phyloP scores from a whole-genome alignment of 2,797 vertebrate genomes.

The Gallirallus australis region DNA sequence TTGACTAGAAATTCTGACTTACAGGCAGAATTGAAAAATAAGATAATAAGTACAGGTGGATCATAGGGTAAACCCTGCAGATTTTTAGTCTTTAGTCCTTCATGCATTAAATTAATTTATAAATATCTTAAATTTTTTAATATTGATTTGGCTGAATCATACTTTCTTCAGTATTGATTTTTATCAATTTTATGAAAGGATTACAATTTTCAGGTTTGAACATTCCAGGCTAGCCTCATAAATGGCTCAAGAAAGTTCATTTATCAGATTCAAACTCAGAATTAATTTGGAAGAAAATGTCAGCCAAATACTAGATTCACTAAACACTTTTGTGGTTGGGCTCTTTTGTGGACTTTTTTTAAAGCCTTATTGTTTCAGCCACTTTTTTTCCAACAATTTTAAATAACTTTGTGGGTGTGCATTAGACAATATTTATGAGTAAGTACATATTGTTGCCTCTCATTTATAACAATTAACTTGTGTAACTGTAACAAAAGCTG shows the following conservation, averaged over 20 bases:
- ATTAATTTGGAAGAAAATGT: not conserved
- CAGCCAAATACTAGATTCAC: not conserved
- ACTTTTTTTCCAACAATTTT: not conserved
- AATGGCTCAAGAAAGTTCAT: not conserved
- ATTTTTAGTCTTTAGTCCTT: not conserved
- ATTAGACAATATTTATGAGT: not conserved
- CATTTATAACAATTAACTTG: not conserved
- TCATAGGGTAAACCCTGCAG: not conserved
- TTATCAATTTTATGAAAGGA: not conserved
- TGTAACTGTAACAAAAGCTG: not conserved
- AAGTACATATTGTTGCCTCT: not conserved
- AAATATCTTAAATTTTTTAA: constrained; percentile 32
- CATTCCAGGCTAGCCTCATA: not conserved
- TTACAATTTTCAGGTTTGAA: not conserved
- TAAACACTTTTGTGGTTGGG: not conserved
- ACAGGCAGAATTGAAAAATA: not conserved
- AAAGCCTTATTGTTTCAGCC: not conserved
- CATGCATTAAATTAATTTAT: not conserved
- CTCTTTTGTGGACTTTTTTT: not conserved
- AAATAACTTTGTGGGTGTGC: not conserved
- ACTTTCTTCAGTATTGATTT: not conserved
- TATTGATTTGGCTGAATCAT: constrained; percentile 2
- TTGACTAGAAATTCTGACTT: not conserved
- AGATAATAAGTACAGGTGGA: not conserved
- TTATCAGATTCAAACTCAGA: not conserved